Percentiles rank a stretch among this genome's conserved stretches.
These are phyloP conservation scores for Scaptomyza polygonia DNA, from an alignment of 2,888 invertebrate genomes.

Conservation along the genomic window DNA sequence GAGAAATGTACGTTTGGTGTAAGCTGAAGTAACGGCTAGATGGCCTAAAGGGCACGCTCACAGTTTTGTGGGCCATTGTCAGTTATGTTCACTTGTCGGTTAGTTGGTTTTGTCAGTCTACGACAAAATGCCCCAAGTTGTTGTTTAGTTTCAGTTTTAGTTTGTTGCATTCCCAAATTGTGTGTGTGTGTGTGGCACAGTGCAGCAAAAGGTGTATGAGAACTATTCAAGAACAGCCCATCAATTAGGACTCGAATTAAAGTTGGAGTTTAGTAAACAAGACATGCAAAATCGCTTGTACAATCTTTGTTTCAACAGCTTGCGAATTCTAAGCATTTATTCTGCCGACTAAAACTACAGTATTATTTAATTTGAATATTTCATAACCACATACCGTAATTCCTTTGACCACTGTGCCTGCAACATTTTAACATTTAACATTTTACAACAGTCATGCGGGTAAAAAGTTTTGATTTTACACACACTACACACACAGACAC, in stretches of 20 bases:
- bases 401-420: slow-evolving; percentile 46
- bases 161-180: slow-evolving; percentile 47
- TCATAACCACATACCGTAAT: not conserved
- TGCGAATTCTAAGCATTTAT: not conserved
- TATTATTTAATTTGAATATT: not conserved
- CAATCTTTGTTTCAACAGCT: not conserved
- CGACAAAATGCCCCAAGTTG: slow-evolving; percentile 20
- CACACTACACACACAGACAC: slow-evolving; percentile 9
- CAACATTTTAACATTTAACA: slow-evolving; percentile 47
- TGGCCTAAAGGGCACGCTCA: slow-evolving; percentile 37
- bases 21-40: slow-evolving; percentile 9
- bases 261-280: not conserved
- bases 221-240: not conserved
- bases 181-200: slow-evolving; percentile 7
- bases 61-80: slow-evolving; percentile 41
- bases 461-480: slow-evolving; percentile 53
- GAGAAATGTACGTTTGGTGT: slow-evolving; percentile 2
- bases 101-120: slow-evolving; percentile 39
- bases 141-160: slow-evolving; percentile 31
- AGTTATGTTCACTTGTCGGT: slow-evolving; percentile 26
- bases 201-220: slow-evolving; percentile 7
- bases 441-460: slow-evolving; percentile 41
- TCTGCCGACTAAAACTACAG: no score
- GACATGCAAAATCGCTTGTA: not conserved
- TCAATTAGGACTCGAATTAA: not conserved